Evolutionary conservation across 30 jellyfish, hydroid and myxozoan genomes (phyloP).

Genomic region (Rhopilema esculentum): DNA sequence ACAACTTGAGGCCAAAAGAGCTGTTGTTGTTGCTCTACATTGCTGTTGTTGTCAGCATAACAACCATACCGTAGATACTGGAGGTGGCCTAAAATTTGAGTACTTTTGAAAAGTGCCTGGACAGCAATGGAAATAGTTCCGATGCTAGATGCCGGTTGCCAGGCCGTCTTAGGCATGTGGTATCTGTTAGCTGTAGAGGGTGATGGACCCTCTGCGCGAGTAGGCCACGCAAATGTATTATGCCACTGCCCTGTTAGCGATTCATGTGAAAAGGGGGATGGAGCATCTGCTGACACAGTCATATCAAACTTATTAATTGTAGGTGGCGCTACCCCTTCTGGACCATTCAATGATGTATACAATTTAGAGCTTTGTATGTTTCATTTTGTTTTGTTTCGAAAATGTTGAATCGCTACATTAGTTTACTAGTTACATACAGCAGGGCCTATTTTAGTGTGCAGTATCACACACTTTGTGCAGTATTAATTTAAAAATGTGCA

Average conservation of each 20-base stretch:
- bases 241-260: background rate
- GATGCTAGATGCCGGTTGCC: slow-evolving; percentile 60
- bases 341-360: slow-evolving; percentile 55
- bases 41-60: slow-evolving; percentile 4
- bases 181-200: slow-evolving; percentile 57
- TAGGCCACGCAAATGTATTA: slow-evolving; percentile 69
- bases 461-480: too few species aligned
- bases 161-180: slow-evolving; percentile 66
- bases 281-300: background rate
- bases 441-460: too few species aligned
- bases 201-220: slow-evolving; percentile 73
- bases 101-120: background rate
- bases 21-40: background rate
- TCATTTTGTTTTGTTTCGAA: too few species aligned
- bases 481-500: too few species aligned
- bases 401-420: too few species aligned
- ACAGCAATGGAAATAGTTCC: slow-evolving; percentile 66
- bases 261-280: slow-evolving; percentile 7
- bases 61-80: background rate
- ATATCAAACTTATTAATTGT: slow-evolving; percentile 15
- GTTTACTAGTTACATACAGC: too few species aligned
- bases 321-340: slow-evolving; percentile 80
- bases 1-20: too few species aligned
- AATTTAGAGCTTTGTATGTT: slow-evolving; percentile 40
- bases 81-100: background rate